These are phyloP conservation scores for Elymnias hypermnestra DNA, from an alignment of 1,140 invertebrate genomes.

Conservation along the genomic window DNA sequence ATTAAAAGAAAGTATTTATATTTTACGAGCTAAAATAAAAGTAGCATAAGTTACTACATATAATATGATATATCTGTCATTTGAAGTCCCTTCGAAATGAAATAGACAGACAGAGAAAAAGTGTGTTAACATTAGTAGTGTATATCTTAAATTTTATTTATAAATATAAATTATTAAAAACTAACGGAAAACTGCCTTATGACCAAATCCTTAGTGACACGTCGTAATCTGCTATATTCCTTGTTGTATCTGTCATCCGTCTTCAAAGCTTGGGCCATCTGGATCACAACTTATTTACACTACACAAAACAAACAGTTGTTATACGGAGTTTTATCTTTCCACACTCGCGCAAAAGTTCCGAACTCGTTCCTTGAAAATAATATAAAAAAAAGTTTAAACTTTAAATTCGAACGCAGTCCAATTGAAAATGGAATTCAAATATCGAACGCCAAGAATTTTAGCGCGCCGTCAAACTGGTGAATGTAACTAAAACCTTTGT, in stretches of 20 bases:
- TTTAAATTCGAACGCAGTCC: constrained; percentile 11
- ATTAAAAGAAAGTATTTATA: too few species aligned
- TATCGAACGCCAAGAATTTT: background rate
- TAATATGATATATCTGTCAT: too few species aligned
- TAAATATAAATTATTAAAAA: constrained; percentile 30
- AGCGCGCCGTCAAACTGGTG: too few species aligned
- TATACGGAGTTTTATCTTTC: constrained; percentile 24
- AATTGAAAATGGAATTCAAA: constrained; percentile 11
- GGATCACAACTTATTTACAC: constrained; percentile 3
- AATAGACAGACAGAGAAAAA: too few species aligned
- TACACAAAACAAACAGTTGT: background rate
- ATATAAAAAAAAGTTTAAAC: background rate
- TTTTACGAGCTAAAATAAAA: too few species aligned
- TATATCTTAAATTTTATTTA: too few species aligned
- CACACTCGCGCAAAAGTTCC: constrained; percentile 16
- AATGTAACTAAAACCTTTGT: background rate
- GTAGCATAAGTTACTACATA: too few species aligned
- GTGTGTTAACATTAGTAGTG: too few species aligned
- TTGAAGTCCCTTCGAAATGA: too few species aligned
- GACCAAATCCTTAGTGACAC: constrained; percentile 80
- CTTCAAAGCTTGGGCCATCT: constrained; percentile 38
- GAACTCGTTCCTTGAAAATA: background rate
- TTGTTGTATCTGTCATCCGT: constrained; percentile 78
- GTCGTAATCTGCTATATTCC: constrained; percentile 79
- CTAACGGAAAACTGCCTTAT: constrained; percentile 78